Base-by-base conservation (phyloP, 2,797 vertebrate genomes). In the Semotilus atromaculatus region DNA sequence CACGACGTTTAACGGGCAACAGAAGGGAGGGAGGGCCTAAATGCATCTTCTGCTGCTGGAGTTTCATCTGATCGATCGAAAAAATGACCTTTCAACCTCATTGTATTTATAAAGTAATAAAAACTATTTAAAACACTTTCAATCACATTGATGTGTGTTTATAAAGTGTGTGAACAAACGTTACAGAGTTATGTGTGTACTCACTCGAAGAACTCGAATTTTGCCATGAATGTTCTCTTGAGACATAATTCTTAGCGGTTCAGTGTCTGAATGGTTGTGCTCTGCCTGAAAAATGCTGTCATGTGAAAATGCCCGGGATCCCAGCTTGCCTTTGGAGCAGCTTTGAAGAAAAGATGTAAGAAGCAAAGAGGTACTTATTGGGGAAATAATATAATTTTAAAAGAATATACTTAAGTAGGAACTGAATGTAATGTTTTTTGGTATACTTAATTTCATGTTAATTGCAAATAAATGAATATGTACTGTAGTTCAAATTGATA, bases 271-370 rank as follows among this genome's bases (percentile, higher is more conserved):
- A 90, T 94, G 94, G 66, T 84, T 94, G 38, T 94, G 88, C 81
- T 98, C 97, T 29, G 94, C 94, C 89, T 96, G 94, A 91, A 99
- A 99, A 92, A 99, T 97, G 91, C 98, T 99, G 83, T 99, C 98
- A 6, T 98, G 97, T 79, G 98, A 99, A 80, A 97, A 92, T 58
- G 98, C 96, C 88, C 98, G 95, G 45, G 94, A 97, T 88, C 96
- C 96, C 93, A 97, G 93, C 1, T 92, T 82, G 26, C 91, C 92
- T 90, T 94, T 93, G 3, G 95, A 92, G 68, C 92, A 93, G 92
- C 97, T 98, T 89, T 88, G 11, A 79, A 48, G 8, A 71, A 81
- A 34, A 82, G 38, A 55, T 66, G 21, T 70, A 62, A 77, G 26
- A 60, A 40, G 74, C 21, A 60, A 21, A 48, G 31, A 18, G 19